Base-by-base conservation (phyloP, 1,140 invertebrate genomes). In the Anastatus disparis region DNA sequence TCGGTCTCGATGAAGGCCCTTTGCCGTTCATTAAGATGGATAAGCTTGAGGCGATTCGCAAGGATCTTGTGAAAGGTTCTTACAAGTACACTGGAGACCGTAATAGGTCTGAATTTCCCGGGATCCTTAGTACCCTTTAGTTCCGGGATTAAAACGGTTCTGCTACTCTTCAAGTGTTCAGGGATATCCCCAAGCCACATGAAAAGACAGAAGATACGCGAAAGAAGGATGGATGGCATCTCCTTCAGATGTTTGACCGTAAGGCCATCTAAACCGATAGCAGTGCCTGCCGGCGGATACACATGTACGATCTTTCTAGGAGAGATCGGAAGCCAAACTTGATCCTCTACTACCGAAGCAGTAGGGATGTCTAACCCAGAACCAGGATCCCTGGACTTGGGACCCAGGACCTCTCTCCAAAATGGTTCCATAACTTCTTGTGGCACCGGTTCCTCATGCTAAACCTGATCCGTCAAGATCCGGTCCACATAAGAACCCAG, bases 1-100 rank as follows among this genome's bases (percentile, higher is more conserved):
- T 82, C 79, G 3, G 70, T 35, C 0, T 52, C 15, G 0, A 42
- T 9, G 9, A 79, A 81, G 0, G 68, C 79, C 22, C 74, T 59
- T 29, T 80, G 79, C 24, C 71, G 44, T 0, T 22, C 15, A 52
- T 79, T 75, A 0, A 78, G 22, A 0, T 29, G n/a, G 0, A 70
- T 26, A 4, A 10, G 4, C 26, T 52, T 50, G 0, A 85, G 46
- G 22, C 82, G 59, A 0, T 66, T 71, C 0, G 81, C 80, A 20
- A 84, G 53, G 26, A 85, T 74, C 42, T 78, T 76, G 66, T 84
- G 80, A 44, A 80, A 72, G 1, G 74, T 65, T 27, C 82, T 61
- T 7, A 79, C 71, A 0, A 83, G 52, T 7, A 84, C 73, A 1
- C 82, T 85, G 27, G 80, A 76, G 12, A 87, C 78, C 17, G 82